Base-by-base conservation (phyloP, 30 jellyfish, hydroid and myxozoan species). In the Cassiopea andromeda region DNA sequence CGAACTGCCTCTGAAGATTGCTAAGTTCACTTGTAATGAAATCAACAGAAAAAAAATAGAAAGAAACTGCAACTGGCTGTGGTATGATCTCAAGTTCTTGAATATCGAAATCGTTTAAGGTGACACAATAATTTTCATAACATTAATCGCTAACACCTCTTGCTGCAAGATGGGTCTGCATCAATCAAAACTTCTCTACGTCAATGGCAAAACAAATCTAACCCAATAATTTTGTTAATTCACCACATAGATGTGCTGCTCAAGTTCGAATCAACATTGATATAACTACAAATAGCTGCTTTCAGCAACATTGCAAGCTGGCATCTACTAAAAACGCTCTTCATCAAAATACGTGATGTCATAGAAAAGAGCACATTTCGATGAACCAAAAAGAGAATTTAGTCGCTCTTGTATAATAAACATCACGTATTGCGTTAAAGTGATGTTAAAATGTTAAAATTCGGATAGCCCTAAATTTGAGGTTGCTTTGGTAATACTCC, bases 221-320 rank as follows among this genome's bases (percentile, higher is more conserved):
- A 81, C 90, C 90, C 90, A 81, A 81, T 81, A 18, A 45, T 61
- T 78, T 47, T 64, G 79, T 46, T 46, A 81, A 81, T 81, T 66
- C 90, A 64, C 82, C 47, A 68, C 74, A 68, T 82, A 38, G 69
- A 68, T 15, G 69, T 66, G 90, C 90, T 81, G 68, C 44, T 48
- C 90, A 81, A 44, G 73, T 15, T 49, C 5, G 82, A 81, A 81
- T 66, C 90, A 81, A 60, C 81, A 27, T 27, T 81, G 72, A 72
- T 68, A 60, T 75, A 81, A 81, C 90, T 64, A 81, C 90, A 81
- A 81, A 48, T 27, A 44, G 66, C 7, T 60, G 69, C 17, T 19
- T 64, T 81, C 90, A 81, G 66, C 46, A 48, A 2, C 15, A 14
- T 48, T 48, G 86, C 27, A 57, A 15, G 74, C 86, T 77, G 86